Percentiles rank a stretch among this genome's conserved stretches.
Conservation (phyloP, 2,797 vertebrate species). For the Rachycentron canadum region DNA sequence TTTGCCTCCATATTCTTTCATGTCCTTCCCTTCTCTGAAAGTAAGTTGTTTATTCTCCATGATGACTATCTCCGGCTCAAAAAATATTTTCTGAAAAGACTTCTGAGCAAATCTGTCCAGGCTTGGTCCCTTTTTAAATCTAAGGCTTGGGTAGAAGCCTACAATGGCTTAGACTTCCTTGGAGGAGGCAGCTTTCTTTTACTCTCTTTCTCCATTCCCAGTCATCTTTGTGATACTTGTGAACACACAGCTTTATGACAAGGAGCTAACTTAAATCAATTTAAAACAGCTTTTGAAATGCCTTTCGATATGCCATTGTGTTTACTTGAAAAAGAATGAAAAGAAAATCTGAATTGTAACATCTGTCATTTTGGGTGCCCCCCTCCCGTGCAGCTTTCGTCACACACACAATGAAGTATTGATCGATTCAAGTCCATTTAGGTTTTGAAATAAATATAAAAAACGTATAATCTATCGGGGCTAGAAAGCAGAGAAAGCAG, state of each 20-base stretch:
- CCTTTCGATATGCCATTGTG: constrained; percentile 87
- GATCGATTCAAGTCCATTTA: constrained; percentile 87
- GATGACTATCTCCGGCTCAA: constrained; percentile 83
- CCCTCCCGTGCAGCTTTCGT: constrained; percentile 78
- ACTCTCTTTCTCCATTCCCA: constrained; percentile 73
- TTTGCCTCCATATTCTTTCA: constrained; percentile 81
- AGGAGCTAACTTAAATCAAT: constrained; percentile 88
- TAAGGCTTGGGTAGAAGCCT: constrained; percentile 82
- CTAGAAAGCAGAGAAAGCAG: constrained; percentile 79
- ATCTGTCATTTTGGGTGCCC: constrained; percentile 81
- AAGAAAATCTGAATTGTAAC: constrained; percentile 86
- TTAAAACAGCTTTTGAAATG: constrained; percentile 88
- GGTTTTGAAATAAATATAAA: constrained; percentile 83
- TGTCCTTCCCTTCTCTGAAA: constrained; percentile 78
- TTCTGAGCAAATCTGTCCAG: constrained; percentile 83
- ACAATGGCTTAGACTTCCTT: constrained; percentile 83
- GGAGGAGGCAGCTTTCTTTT: constrained; percentile 80
- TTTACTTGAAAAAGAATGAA: constrained; percentile 84
- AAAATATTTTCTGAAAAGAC: constrained; percentile 83
- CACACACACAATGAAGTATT: constrained; percentile 85
- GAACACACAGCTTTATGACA: constrained; percentile 85
- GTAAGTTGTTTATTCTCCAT: constrained; percentile 85
- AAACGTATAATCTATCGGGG: constrained; percentile 79
- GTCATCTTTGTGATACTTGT: constrained; percentile 86
- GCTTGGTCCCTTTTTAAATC: constrained; percentile 81